phyloP scores from a whole-genome alignment of 2,888 invertebrate genomes.

The Brenthis ino region DNA sequence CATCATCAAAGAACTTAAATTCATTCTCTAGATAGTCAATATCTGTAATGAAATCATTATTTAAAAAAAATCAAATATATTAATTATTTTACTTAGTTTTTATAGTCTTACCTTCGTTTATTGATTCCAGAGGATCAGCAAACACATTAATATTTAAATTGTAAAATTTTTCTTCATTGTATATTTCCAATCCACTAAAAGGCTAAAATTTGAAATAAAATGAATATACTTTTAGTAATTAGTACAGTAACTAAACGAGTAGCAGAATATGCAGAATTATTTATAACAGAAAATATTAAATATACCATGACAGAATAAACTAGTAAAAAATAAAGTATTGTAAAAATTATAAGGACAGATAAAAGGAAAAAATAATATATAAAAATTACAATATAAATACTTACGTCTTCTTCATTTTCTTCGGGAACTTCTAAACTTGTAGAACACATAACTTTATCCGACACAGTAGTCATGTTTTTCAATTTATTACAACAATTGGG shows the following conservation, averaged over 20 bases:
- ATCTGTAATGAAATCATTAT: constrained; percentile 18
- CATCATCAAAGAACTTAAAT: constrained; percentile 42
- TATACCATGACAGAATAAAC: too few relatives aligned
- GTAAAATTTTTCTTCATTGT: constrained; percentile 38
- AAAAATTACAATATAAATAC: not conserved
- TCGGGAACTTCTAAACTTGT: not conserved
- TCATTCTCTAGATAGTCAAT: constrained; percentile 20
- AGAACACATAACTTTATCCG: not conserved
- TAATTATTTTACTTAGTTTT: not conserved
- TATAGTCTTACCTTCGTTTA: constrained; percentile 2
- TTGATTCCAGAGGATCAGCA: constrained; percentile 44
- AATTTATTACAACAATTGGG: not conserved
- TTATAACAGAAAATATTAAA: too few relatives aligned
- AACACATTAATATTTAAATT: constrained; percentile 44
- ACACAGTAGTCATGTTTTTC: not conserved
- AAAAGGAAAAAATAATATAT: not conserved
- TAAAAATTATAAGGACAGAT: too few relatives aligned
- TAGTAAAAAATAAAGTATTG: too few relatives aligned
- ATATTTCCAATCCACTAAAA: constrained; percentile 35
- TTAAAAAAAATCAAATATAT: not conserved
- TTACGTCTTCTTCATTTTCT: constrained; percentile 2
- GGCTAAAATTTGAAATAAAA: constrained; percentile 43
- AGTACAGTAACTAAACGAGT: not conserved
- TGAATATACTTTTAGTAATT: constrained; percentile 2
- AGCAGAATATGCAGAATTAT: not conserved